Evolutionary conservation across 2,888 invertebrate genomes (phyloP), one percentile per base, ranked within the genome.

Genomic region (Schizaphis graminum): DNA sequence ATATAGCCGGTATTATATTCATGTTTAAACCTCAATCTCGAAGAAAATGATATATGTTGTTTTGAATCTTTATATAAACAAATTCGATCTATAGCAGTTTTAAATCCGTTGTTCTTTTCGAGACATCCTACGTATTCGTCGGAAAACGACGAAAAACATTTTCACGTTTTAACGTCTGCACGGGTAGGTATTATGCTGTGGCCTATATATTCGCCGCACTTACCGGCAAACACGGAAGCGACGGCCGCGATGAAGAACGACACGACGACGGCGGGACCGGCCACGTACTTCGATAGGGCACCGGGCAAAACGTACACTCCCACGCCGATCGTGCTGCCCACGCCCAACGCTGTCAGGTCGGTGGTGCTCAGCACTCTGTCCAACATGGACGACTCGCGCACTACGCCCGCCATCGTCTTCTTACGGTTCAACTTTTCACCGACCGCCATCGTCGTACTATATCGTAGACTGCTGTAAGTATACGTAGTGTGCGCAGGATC

Each of bases 241-340:
- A 97, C 94, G 16, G 97, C 97, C 26, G 97, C 97, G 49, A 97
- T 95, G 41, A 97, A 95, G 95, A 97, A 97, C 8, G 96, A 96
- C 16, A 97, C 94, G 10, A 96, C 96, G 35, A 97, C 96, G 3
- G 96, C 96, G 8, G 97, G 97, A 11, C 97, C 97, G 26, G 97
- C 96, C 41, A 96, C 95, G 86, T 96, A 95, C 94, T 96, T 96
- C 4, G 96, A 96, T 7, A 96, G 96, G 44, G 96, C 95, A 13
- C 96, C 96, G 91, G 96, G 96, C 94, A 97, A 95, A 4, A 97
- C 96, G 95, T 97, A 97, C 85, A 97, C 96, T 3, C 97, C 97
- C 1, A 97, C 96, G 13, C 97, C 97, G 11, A 97, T 96, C 1
- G 96, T 96, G 57, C 96, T 95, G 44, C 96, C 96, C 86, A 96